These are phyloP conservation scores for Agapornis roseicollis DNA, from an alignment of 2,113 vertebrate species.

Conservation along the genomic window DNA sequence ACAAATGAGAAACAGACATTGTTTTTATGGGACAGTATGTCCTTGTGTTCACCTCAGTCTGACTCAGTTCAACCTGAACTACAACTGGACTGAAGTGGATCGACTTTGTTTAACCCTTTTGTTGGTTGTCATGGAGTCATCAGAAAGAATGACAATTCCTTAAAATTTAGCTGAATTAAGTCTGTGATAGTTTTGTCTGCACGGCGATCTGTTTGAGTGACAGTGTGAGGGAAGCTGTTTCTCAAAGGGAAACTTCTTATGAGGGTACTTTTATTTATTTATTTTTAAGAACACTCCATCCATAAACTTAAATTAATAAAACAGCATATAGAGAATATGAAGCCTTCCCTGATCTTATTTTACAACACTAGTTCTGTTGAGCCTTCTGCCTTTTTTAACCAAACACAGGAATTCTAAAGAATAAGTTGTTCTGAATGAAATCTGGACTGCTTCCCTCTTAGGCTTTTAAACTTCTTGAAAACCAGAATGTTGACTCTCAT, in stretches of 20 bases:
- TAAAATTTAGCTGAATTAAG: not conserved
- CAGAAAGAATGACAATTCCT: not conserved
- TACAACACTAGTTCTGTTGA: not conserved
- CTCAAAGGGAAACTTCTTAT: not conserved
- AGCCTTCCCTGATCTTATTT: not conserved
- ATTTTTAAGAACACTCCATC: not conserved
- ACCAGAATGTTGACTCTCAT: not conserved
- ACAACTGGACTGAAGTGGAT: not conserved
- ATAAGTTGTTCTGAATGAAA: not conserved
- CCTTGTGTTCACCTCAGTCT: slow-evolving; percentile 48
- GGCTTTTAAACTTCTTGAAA: not conserved
- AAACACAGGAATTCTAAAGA: not conserved
- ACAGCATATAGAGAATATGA: not conserved
- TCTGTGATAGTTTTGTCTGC: not conserved
- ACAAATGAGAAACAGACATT: slow-evolving; percentile 61
- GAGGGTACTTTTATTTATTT: not conserved
- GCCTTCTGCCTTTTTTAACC: not conserved
- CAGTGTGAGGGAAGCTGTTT: not conserved
- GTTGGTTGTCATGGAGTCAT: not conserved
- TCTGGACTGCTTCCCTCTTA: not conserved
- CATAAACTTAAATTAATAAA: not conserved
- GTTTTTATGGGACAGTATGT: slow-evolving; percentile 55
- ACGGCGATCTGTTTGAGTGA: not conserved
- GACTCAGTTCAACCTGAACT: not conserved
- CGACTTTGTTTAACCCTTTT: not conserved